Percentiles rank a stretch among this genome's conserved stretches.
phyloP scores from a whole-genome alignment of 2,797 vertebrate genomes.

The Microchirus variegatus region DNA sequence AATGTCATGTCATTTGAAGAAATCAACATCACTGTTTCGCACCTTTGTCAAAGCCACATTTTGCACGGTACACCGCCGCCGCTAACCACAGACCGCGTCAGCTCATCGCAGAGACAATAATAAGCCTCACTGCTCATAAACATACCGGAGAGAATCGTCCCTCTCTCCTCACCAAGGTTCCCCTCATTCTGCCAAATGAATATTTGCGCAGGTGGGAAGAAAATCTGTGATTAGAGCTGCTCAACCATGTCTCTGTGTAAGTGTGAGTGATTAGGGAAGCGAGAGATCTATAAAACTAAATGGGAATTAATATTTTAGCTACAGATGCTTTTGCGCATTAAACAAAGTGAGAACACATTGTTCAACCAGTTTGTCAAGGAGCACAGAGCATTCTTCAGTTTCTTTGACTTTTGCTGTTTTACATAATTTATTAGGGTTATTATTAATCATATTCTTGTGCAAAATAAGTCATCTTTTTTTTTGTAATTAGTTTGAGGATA shows the following conservation, averaged over 20 bases:
- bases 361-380: constrained; percentile 11
- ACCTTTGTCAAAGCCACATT: constrained; percentile 39
- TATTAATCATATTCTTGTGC: too few relatives aligned
- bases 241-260: constrained; percentile 40
- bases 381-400: constrained; percentile 14
- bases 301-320: constrained; percentile 43
- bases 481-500: too few relatives aligned
- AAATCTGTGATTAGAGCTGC: constrained; percentile 43
- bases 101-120: constrained; percentile 36
- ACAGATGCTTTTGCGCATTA: constrained; percentile 30
- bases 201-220: constrained; percentile 56
- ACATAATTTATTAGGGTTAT: too few relatives aligned
- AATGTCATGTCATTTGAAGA: constrained; percentile 46
- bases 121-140: constrained; percentile 29
- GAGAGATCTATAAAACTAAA: constrained; percentile 38
- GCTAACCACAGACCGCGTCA: constrained; percentile 30
- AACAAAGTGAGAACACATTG: constrained; percentile 14
- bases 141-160: constrained; percentile 24
- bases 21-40: constrained; percentile 43
- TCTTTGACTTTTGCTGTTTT: constrained; percentile 2
- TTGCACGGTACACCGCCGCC: constrained; percentile 31
- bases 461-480: too few relatives aligned
- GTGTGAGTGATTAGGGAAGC: constrained; percentile 43
- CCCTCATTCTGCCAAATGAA: constrained; percentile 29
- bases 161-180: constrained; percentile 18